Evolutionary conservation across 2,113 vertebrate genomes (phyloP).

Genomic region (Odocoileus hemionus): DNA sequence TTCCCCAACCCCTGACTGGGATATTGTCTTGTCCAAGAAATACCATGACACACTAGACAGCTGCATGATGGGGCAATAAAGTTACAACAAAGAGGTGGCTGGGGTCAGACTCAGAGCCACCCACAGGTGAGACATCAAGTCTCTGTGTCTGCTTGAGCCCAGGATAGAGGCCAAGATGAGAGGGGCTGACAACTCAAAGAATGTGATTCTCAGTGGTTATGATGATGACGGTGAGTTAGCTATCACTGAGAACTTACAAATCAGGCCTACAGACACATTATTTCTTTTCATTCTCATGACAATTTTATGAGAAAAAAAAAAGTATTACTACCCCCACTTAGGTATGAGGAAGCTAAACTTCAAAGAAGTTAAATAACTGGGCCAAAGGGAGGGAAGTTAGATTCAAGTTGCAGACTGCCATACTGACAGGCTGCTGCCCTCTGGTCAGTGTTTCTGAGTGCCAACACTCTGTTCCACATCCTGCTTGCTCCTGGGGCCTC

Average conservation of each 20-base stretch:
- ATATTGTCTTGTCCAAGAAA: background rate
- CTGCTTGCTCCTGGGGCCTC: background rate
- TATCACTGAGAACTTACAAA: background rate
- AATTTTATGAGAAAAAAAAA: background rate
- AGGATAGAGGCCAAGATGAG: background rate
- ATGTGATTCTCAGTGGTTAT: background rate
- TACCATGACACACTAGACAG: background rate
- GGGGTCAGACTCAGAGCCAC: background rate
- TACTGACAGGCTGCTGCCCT: background rate
- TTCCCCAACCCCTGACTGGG: background rate
- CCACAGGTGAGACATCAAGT: background rate
- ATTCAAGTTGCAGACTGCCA: background rate
- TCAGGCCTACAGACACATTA: background rate
- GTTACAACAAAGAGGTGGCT: background rate
- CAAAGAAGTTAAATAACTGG: background rate
- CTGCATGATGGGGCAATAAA: background rate
- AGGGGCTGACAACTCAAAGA: background rate
- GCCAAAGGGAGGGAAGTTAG: background rate
- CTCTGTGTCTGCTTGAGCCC: background rate
- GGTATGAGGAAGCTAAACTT: background rate
- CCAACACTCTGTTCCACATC: background rate
- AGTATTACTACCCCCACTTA: background rate
- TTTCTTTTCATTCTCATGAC: background rate
- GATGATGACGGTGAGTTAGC: background rate
- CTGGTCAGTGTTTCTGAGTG: background rate